Evolutionary conservation across 2,113 vertebrate species (phyloP), one percentile per base, ranked within the genome.

Genomic region (Struthio camelus): DNA sequence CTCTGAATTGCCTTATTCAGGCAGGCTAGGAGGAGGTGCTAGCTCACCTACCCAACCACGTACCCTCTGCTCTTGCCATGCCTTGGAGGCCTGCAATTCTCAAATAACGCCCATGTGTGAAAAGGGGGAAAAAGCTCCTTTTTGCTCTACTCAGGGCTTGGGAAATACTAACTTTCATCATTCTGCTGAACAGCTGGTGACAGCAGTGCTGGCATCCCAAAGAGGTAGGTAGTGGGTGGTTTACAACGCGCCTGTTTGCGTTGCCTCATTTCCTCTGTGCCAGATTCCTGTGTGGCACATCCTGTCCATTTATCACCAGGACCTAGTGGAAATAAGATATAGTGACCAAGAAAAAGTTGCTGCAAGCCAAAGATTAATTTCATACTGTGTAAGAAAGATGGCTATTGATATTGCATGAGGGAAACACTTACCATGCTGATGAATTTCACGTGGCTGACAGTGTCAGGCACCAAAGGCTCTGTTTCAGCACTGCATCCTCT

Each of bases 291-390:
- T 71, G 15, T 28, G 34, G 51, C 85, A 59, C n/a, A 56, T 67
- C 40, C 59, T 79, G 85, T 71, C 77, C 69, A 76, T 97, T 93
- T 90, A 67, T 96, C 87, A 94, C 56, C 65, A 65, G 79, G 76
- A 30, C 36, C 56, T 56, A 42, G 51, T 56, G 51, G 51, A 94
- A 97, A 80, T 91, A 94, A 97, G 93, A 96, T 96, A 95, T 5
- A 93, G 93, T 88, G 96, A 86, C 89, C 90, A 80, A 51, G 65
- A 87, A 77, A 83, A 89, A 78, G 71, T 85, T 83, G 40, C 85
- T 88, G 87, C 78, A 85, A 87, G 72, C 71, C 64, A 94, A 96
- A 64, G 76, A 97, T 96, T 96, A 88, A 97, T 97, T 97, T 94
- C 4, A 5, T 79, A 91, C 51, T 25, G 9, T 0, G 2, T 84